These are phyloP conservation scores for Drosophila kambysellisi DNA, from an alignment of 2,888 invertebrate genomes.

Conservation along the genomic window DNA sequence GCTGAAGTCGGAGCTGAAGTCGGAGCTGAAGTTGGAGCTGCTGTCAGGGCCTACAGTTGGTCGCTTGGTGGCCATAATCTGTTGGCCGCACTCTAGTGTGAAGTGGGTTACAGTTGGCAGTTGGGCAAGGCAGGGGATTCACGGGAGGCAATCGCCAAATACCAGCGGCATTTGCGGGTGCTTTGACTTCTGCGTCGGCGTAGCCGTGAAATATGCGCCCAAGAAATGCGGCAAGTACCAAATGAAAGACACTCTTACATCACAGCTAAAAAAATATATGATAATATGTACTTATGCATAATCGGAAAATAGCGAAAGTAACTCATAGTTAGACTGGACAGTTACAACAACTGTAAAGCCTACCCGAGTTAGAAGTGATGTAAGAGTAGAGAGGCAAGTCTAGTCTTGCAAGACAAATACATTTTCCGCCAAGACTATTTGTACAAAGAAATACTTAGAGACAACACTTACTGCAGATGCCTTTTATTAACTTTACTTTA, in stretches of 20 bases:
- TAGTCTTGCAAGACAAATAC: not conserved
- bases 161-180: constrained; percentile 23
- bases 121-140: constrained; percentile 21
- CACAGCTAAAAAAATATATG: constrained; percentile 38
- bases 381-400: constrained; percentile 16
- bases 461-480: not conserved
- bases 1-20: constrained; percentile 6
- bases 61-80: constrained; percentile 60
- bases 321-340: constrained; percentile 13
- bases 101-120: constrained; percentile 64
- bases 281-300: constrained; percentile 31
- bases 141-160: constrained; percentile 18
- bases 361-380: constrained; percentile 7
- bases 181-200: constrained; percentile 52
- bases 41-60: constrained; percentile 53
- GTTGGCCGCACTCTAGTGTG: constrained; percentile 68
- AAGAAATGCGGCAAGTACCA: constrained; percentile 24
- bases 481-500: not conserved
- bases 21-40: constrained; percentile 13
- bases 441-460: not conserved
- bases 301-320: not conserved
- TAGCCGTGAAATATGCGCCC: constrained; percentile 33
- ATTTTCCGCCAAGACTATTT: not conserved
- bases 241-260: constrained; percentile 23
- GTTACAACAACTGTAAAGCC: too few relatives aligned